Conservation (phyloP, 2,888 invertebrate species). For the Heliconius hortense region DNA sequence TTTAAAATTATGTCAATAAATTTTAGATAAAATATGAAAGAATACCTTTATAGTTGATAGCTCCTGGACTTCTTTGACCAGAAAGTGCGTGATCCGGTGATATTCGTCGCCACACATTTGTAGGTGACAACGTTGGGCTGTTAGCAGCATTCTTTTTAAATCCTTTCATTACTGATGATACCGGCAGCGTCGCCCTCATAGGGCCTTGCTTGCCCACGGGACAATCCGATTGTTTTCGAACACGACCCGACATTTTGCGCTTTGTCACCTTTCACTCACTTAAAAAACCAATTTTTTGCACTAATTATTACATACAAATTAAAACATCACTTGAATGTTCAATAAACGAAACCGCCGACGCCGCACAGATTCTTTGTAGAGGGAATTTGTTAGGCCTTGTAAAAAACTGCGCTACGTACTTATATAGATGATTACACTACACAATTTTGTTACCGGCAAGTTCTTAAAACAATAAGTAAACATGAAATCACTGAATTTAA, state of each 20-base stretch:
- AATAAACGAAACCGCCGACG: conserved; percentile 65
- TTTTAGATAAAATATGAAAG: not conserved
- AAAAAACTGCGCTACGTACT: conserved; percentile 48
- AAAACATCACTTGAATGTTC: conserved; percentile 53
- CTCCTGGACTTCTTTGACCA: conserved; percentile 88
- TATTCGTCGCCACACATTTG: conserved; percentile 85
- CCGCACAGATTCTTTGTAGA: conserved; percentile 74
- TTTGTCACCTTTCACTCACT: conserved; percentile 48
- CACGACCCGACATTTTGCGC: conserved; percentile 81
- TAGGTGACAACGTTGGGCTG: conserved; percentile 86
- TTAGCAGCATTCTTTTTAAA: conserved; percentile 83
- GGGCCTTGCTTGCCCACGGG: conserved; percentile 84
- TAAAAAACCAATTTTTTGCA: conserved; percentile 51
- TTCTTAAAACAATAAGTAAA: conserved; percentile 54
- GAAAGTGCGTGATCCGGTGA: conserved; percentile 86
- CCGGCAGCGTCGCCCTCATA: conserved; percentile 89
- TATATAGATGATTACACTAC: conserved; percentile 48
- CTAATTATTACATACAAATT: conserved; percentile 52
- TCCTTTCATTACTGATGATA: conserved; percentile 86
- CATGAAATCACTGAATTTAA: conserved; percentile 58
- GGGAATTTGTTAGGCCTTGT: conserved; percentile 60
- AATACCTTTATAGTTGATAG: conserved; percentile 86
- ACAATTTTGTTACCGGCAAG: conserved; percentile 51
- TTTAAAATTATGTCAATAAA: not conserved
- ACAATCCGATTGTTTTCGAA: conserved; percentile 86